Conservation (phyloP, 2,113 vertebrate species). For the Panthera leo region DNA sequence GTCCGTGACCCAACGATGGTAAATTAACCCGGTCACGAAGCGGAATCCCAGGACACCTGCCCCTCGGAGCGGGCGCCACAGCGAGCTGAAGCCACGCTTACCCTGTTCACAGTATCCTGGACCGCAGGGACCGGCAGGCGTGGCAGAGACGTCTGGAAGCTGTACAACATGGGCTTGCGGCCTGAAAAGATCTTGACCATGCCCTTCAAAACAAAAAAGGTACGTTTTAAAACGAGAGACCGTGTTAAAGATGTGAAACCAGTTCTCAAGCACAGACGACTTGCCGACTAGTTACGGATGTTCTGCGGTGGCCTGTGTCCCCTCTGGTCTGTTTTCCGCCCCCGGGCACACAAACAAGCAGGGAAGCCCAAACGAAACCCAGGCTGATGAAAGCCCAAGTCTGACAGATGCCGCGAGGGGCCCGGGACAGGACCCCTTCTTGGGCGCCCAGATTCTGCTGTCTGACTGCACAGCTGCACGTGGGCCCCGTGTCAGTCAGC, state of each 20-base stretch:
- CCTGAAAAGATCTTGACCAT: conserved; percentile 96
- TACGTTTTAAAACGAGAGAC: not conserved
- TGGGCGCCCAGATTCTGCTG: fast-evolving
- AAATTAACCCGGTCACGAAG: fast-evolving
- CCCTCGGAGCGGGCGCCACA: fast-evolving
- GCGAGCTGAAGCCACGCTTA: conserved; percentile 66
- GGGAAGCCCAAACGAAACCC: fast-evolving
- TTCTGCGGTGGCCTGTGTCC: fast-evolving
- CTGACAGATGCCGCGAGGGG: fast-evolving
- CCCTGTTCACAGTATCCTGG: conserved; percentile 92
- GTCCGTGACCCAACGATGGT: fast-evolving
- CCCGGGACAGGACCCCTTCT: not conserved
- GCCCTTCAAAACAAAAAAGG: conserved; percentile 76
- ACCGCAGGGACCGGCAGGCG: conserved; percentile 92
- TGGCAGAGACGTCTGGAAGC: conserved; percentile 96
- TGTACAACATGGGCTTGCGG: conserved; percentile 96
- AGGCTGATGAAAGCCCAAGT: too few relatives aligned
- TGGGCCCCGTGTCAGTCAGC: fast-evolving
- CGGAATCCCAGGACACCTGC: fast-evolving
- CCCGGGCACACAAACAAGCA: not conserved
- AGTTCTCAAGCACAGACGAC: fast-evolving
- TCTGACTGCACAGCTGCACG: fast-evolving
- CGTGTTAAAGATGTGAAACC: not conserved
- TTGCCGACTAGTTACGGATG: fast-evolving
- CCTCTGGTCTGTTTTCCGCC: fast-evolving